phyloP scores from a whole-genome alignment of 2,797 vertebrate genomes.

The Stomatorhinus walkeri region DNA sequence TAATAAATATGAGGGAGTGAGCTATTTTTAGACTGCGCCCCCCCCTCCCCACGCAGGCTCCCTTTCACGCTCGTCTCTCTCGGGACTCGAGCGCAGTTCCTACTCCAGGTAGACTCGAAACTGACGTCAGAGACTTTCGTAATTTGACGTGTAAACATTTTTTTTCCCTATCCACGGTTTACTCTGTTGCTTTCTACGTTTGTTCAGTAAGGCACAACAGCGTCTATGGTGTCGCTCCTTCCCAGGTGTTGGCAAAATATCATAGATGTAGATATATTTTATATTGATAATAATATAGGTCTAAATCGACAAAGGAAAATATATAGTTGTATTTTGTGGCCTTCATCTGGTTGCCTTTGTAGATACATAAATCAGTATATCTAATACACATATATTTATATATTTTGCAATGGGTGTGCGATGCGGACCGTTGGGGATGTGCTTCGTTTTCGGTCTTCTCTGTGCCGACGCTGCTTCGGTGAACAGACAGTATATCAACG shows the following conservation, averaged over 20 bases:
- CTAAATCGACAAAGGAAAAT: conserved; percentile 18
- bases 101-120: conserved; percentile 67
- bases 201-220: conserved; percentile 38
- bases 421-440: conserved; percentile 59
- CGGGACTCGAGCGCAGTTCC: conserved; percentile 62
- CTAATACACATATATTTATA: conserved; percentile 37
- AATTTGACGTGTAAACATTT: conserved; percentile 79
- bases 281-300: neutral
- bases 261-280: conserved; percentile 12
- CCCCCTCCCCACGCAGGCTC: conserved; percentile 4
- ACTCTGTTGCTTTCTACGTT: conserved; percentile 43
- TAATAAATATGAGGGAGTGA: neutral
- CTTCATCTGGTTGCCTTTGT: conserved; percentile 19
- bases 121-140: conserved; percentile 84
- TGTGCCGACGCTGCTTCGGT: conserved; percentile 49
- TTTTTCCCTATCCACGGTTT: conserved; percentile 54
- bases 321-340: conserved; percentile 16
- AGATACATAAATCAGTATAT: conserved; percentile 24
- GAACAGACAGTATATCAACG: conserved; percentile 85
- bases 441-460: conserved; percentile 59
- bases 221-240: conserved; percentile 32
- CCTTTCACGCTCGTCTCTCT: conserved; percentile 41
- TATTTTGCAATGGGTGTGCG: conserved; percentile 69
- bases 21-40: conserved; percentile 51
- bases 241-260: conserved; percentile 24